A percentile compares a stretch with the other conserved stretches of the same genome.
Conservation (phyloP, 2,797 vertebrate species). For the Mycteria americana region DNA sequence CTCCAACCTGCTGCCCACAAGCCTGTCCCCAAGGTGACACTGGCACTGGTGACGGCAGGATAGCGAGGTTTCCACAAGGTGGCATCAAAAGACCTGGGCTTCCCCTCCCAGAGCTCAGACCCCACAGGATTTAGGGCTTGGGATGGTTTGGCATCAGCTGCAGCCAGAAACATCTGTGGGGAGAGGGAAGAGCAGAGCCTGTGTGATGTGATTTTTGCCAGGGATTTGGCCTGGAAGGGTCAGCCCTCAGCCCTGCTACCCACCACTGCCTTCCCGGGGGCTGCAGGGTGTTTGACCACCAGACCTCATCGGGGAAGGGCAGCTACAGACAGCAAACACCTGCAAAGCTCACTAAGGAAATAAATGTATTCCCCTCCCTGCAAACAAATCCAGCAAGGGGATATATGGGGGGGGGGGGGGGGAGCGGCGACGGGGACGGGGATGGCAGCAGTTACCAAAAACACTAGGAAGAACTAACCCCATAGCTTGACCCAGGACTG, state of each 20-base stretch:
- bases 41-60: background rate
- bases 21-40: background rate
- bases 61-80: conserved; percentile 48
- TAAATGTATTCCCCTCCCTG: rapidly evolving
- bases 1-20: rapidly evolving
- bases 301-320: background rate
- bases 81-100: conserved; percentile 43
- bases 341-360: rapidly evolving
- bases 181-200: background rate
- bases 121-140: background rate
- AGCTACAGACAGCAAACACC: rapidly evolving
- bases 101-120: background rate
- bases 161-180: background rate
- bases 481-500: background rate
- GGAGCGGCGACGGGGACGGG: too few species aligned
- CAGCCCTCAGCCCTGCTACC: background rate
- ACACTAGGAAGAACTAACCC: rapidly evolving
- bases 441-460: background rate
- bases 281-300: background rate
- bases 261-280: background rate
- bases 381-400: background rate
- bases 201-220: background rate
- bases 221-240: background rate
- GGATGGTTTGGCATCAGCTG: background rate
- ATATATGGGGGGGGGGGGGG: rapidly evolving